These are phyloP conservation scores for Microhierax caerulescens DNA, from an alignment of 2,797 vertebrate species.

Conservation along the genomic window DNA sequence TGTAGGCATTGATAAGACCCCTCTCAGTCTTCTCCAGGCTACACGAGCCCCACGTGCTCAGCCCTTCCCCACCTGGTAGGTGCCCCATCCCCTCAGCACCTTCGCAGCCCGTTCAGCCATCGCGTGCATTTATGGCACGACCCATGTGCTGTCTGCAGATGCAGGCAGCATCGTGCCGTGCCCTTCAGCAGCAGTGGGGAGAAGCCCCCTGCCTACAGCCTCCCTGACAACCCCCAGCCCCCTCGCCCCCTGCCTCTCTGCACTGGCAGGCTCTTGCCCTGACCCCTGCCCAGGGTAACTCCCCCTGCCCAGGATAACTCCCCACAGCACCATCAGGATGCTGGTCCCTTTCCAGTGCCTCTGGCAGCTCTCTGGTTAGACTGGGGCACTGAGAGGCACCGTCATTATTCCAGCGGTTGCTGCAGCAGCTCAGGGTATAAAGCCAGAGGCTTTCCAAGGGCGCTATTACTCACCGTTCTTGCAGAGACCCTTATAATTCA, in stretches of 20 bases:
- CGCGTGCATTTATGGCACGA: fast-evolving
- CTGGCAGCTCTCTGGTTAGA: background rate
- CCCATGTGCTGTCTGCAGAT: fast-evolving
- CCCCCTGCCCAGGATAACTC: background rate
- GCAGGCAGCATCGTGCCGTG: fast-evolving
- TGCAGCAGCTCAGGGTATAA: background rate
- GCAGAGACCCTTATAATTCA: background rate
- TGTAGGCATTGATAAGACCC: too few relatives aligned
- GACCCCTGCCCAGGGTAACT: fast-evolving
- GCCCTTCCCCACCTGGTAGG: too few relatives aligned
- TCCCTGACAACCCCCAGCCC: background rate
- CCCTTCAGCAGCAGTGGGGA: background rate
- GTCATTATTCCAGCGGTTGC: background rate
- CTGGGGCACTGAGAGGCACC: fast-evolving
- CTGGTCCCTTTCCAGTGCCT: background rate
- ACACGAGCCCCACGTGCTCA: too few relatives aligned
- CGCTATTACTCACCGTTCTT: background rate
- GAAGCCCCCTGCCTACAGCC: background rate
- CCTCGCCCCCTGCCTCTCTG: too few relatives aligned
- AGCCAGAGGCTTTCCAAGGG: background rate
- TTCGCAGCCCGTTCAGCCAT: background rate
- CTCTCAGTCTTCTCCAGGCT: too few relatives aligned
- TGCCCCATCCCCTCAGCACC: too few relatives aligned
- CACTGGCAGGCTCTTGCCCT: background rate
- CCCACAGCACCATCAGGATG: fast-evolving